Conservation (phyloP, 2,113 vertebrate genomes). For the Plecturocebus donacophilus region DNA sequence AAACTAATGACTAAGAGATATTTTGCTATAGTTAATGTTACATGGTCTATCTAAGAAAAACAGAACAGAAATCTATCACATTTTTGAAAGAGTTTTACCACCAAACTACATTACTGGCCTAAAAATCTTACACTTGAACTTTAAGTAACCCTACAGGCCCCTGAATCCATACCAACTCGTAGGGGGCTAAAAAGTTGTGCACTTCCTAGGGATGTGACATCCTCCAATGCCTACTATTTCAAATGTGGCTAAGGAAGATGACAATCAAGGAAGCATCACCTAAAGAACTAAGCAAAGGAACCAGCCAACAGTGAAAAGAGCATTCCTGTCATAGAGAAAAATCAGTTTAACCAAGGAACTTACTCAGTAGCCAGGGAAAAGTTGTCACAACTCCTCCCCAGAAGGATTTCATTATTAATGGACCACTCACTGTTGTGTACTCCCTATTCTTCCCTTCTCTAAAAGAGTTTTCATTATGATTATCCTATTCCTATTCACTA, state of each 20-base stretch:
- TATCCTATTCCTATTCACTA: not conserved
- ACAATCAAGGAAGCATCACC: slow-evolving; percentile 16
- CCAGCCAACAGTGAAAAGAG: not conserved
- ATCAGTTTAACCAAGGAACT: not conserved
- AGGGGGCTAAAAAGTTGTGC: not conserved
- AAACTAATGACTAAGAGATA: not conserved
- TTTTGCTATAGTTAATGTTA: not conserved
- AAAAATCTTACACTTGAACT: not conserved
- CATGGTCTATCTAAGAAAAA: not conserved
- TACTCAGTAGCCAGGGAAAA: not conserved
- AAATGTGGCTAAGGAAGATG: not conserved
- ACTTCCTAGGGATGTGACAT: not conserved
- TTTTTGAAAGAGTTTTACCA: slow-evolving; percentile 12
- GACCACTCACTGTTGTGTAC: not conserved
- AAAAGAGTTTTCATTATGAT: not conserved
- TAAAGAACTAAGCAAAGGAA: slow-evolving; percentile 23
- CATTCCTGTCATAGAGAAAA: not conserved
- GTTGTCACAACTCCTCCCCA: not conserved
- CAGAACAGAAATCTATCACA: not conserved
- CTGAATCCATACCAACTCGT: not conserved
- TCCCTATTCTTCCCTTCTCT: not conserved
- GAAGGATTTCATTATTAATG: not conserved
- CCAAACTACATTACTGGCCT: not conserved
- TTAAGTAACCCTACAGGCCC: not conserved
- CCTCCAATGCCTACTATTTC: not conserved